These are phyloP conservation scores for Beris chalybata DNA, from an alignment of 2,888 invertebrate species.

Conservation along the genomic window DNA sequence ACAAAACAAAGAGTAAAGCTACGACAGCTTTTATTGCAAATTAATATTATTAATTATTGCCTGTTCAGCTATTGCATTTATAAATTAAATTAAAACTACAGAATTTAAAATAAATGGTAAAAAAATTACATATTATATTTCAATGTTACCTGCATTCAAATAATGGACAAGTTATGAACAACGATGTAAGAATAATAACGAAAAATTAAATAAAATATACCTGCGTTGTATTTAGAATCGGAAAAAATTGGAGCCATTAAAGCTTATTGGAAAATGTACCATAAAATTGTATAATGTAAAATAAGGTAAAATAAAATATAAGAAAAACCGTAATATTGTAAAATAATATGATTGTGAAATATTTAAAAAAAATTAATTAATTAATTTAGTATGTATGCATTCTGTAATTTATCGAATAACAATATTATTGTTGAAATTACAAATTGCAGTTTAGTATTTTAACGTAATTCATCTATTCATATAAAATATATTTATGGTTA, in stretches of 20 bases:
- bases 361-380: not conserved
- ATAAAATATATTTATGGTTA: slow-evolving; percentile 15
- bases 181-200: slow-evolving; percentile 7
- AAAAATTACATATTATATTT: slow-evolving; percentile 14
- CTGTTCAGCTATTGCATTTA: slow-evolving; percentile 29
- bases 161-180: slow-evolving; percentile 12
- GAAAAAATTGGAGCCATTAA: not conserved
- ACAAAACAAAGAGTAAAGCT: not conserved
- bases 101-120: slow-evolving; percentile 4
- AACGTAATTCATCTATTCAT: slow-evolving; percentile 14
- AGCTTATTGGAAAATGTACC: slow-evolving; percentile 6
- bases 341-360: not conserved
- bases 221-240: not conserved
- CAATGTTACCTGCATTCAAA: slow-evolving; percentile 25
- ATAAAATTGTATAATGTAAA: not conserved
- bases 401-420: slow-evolving; percentile 9
- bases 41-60: slow-evolving; percentile 28
- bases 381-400: not conserved
- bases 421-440: not conserved
- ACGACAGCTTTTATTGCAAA: slow-evolving; percentile 8
- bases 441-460: slow-evolving; percentile 16
- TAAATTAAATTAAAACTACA: slow-evolving; percentile 16
- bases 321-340: too few species aligned
- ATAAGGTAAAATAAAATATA: not conserved
- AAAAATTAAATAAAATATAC: not conserved